phyloP scores from a whole-genome alignment of 1,140 invertebrate genomes.

The Danaus melanippus region DNA sequence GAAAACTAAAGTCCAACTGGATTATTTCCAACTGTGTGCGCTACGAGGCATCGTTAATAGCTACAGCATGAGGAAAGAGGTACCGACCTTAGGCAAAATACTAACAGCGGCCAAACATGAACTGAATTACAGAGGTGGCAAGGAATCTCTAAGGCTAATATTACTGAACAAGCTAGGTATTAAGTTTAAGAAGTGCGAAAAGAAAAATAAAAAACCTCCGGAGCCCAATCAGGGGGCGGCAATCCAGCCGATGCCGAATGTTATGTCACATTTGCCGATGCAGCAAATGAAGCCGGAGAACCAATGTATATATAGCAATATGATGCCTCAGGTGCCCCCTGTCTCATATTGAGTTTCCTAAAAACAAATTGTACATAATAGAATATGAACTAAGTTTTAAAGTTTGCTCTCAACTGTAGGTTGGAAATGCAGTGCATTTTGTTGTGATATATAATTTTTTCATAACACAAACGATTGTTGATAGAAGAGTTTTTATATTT shows the following conservation, averaged over 20 bases:
- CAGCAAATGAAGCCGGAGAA: constrained; percentile 55
- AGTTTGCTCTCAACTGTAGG: neutral
- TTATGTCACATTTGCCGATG: constrained; percentile 49
- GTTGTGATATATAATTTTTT: too few relatives aligned
- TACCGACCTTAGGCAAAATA: constrained; percentile 61
- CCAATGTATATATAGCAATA: constrained; percentile 55
- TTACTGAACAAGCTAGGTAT: constrained; percentile 63
- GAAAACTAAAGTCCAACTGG: constrained; percentile 61
- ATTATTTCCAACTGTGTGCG: constrained; percentile 61
- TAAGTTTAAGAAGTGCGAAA: constrained; percentile 66
- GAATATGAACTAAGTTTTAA: neutral
- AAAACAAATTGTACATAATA: neutral
- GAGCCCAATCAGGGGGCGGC: constrained; percentile 28
- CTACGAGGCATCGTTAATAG: constrained; percentile 56
- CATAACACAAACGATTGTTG: too few relatives aligned
- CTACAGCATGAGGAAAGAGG: constrained; percentile 54
- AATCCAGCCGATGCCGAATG: constrained; percentile 29
- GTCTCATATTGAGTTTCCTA: constrained; percentile 45
- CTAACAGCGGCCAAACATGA: constrained; percentile 55
- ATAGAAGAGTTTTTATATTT: too few relatives aligned
- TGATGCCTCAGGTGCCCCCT: constrained; percentile 61
- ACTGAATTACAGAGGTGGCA: constrained; percentile 55
- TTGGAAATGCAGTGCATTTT: neutral
- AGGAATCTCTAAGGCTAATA: constrained; percentile 58
- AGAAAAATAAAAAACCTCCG: constrained; percentile 57